Evolutionary conservation across 2,113 vertebrate genomes (phyloP).

Genomic region (Lampris megalopsis): DNA sequence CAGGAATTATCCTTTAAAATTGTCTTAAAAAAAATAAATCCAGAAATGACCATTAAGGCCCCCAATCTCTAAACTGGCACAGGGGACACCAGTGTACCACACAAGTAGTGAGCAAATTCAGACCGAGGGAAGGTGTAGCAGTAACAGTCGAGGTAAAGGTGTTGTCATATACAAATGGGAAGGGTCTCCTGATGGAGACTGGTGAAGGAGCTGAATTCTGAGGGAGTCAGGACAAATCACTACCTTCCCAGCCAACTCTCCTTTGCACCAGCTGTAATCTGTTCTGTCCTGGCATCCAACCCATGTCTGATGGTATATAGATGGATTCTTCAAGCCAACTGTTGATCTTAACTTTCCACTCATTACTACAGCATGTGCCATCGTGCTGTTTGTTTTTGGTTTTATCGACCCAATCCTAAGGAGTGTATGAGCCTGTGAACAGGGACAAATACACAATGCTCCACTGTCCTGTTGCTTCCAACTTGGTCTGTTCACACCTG

Average conservation of each 20-base stretch:
- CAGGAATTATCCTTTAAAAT: slow-evolving; percentile 2
- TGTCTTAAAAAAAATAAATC: too few relatives aligned
- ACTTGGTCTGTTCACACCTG: slow-evolving; percentile 18
- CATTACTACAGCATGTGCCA: neutral
- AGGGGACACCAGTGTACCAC: too few relatives aligned
- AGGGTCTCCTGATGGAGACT: slow-evolving; percentile 7
- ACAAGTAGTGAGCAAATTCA: too few relatives aligned
- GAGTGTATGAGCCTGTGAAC: slow-evolving; percentile 8
- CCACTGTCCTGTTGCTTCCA: slow-evolving; percentile 14
- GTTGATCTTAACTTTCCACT: neutral
- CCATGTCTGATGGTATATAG: neutral
- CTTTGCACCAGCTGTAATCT: neutral
- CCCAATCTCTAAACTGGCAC: slow-evolving; percentile 2
- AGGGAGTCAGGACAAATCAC: neutral
- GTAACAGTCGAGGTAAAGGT: neutral
- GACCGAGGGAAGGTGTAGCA: neutral
- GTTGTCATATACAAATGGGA: slow-evolving; percentile 11
- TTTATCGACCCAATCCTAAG: slow-evolving; percentile 17
- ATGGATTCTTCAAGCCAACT: neutral
- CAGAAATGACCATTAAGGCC: too few relatives aligned
- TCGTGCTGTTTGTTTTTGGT: slow-evolving; percentile 25
- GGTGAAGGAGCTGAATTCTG: neutral
- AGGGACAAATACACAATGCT: slow-evolving; percentile 26
- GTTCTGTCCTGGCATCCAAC: neutral
- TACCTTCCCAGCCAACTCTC: neutral